phyloP scores from a whole-genome alignment of 2,797 vertebrate genomes.

The Potorous gilbertii region DNA sequence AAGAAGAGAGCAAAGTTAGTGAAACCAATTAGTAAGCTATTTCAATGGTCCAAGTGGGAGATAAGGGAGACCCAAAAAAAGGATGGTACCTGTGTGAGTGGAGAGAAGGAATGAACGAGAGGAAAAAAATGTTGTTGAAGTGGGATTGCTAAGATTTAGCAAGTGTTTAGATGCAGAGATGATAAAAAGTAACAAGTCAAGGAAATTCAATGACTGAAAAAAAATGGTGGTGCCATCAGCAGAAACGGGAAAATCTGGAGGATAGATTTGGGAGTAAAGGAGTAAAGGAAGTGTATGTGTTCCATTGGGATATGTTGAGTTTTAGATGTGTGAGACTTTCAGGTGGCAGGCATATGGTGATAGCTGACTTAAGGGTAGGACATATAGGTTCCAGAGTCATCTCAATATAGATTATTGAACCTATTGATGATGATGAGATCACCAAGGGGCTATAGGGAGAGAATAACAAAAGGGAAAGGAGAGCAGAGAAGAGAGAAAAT shows the following conservation, averaged over 20 bases:
- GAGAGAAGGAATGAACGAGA: not conserved
- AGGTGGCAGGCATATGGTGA: not conserved
- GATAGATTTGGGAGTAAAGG: not conserved
- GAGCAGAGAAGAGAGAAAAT: not conserved
- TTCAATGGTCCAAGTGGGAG: not conserved
- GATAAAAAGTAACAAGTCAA: not conserved
- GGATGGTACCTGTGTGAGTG: not conserved
- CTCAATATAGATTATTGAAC: not conserved
- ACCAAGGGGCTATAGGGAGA: not conserved
- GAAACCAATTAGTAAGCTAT: not conserved
- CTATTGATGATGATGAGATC: not conserved
- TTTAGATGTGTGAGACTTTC: not conserved
- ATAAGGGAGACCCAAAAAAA: not conserved
- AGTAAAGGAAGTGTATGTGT: not conserved
- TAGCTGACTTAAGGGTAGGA: not conserved
- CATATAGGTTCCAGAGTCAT: not conserved
- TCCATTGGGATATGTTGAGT: not conserved
- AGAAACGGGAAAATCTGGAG: not conserved
- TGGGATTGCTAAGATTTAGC: not conserved
- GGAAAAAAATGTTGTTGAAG: not conserved
- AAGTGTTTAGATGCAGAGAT: not conserved
- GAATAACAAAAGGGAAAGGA: not conserved
- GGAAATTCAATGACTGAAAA: not conserved
- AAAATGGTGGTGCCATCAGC: not conserved
- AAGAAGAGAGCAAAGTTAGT: not conserved